Base-by-base conservation (phyloP, 64 coral and sea anemone species). In the Catalaphyllia jardinei region DNA sequence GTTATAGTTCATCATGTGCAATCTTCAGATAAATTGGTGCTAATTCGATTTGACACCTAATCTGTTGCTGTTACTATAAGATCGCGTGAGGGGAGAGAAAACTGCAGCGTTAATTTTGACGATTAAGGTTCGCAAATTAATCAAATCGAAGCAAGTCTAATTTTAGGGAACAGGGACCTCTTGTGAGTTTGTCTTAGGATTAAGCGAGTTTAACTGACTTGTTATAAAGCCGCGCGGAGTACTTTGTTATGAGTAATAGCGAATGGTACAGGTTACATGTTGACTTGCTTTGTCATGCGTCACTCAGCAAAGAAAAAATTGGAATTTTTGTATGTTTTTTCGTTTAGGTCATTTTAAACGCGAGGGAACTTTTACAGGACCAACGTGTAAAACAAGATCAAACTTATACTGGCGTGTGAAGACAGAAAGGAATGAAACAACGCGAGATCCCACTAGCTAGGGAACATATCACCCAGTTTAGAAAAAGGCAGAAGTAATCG, bases 11-110 rank as follows among this genome's bases (percentile, higher is more conserved):
- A 71, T 85, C 81, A 60, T 11, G 62, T 85, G 62, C 20, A 22
- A 71, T 71, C 81, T 51, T 85, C 64, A 69, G 81, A 85, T 85
- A 85, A 85, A 69, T 69, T 67, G 60, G 35, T 51, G 81, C 14
- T 71, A 85, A 71, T 71, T 85, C 11, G 24, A 85, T 42, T 80
- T 55, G 75, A 78, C 76, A 57, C 4, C n/a, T 10, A 55, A 79
- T 12, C 57, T 80, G 78, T 80, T 77, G 39, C 39, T 51, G 54
- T 57, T 57, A 57, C 11, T 12, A 12, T 57, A 16, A 57, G 54
- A 57, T 59, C 24, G 27, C 51, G n/a, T 79, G n/a, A 60, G 24
- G 27, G 18, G 52, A 28, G 25, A 15, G 25, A 79, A 52, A 79
- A 59, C 4, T 4, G 17, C 10, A 15, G 24, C 28, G 13, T 24